Percentiles rank a stretch among this genome's conserved stretches.
phyloP scores from a whole-genome alignment of 1,140 invertebrate genomes.

The Aphelenchoides fujianensis region DNA sequence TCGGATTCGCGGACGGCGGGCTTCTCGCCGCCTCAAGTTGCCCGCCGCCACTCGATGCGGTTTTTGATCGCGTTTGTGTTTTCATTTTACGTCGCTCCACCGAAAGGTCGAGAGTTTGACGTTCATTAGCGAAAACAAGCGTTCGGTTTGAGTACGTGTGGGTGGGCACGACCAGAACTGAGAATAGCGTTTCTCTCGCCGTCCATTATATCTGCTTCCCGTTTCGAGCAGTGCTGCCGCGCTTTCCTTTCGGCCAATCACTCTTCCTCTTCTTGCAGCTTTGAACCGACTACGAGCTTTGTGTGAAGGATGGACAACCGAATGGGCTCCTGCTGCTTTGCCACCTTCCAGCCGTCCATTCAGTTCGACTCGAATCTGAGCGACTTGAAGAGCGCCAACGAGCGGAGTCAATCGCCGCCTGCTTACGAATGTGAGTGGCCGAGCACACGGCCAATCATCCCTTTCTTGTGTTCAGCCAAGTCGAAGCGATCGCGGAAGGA shows the following conservation, averaged over 20 bases:
- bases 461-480: conserved; percentile 10
- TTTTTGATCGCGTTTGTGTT: background rate
- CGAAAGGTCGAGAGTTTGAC: no score
- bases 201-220: no score
- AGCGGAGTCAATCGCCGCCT: background rate
- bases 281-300: no score
- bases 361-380: background rate
- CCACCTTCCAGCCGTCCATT: background rate
- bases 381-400: background rate
- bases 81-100: no score
- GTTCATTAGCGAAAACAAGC: no score
- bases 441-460: background rate
- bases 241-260: no score
- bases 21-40: background rate
- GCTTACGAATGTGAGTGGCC: background rate
- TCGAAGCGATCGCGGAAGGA: conserved; percentile 16
- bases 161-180: no score
- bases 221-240: no score
- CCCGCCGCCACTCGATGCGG: background rate
- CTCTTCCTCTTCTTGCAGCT: no score
- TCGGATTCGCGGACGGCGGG: no score
- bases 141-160: no score
- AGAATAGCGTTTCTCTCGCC: no score
- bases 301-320: background rate
- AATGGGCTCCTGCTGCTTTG: background rate